These are phyloP conservation scores for Andrena trimmerana DNA, from an alignment of 2,888 invertebrate genomes.

Conservation along the genomic window DNA sequence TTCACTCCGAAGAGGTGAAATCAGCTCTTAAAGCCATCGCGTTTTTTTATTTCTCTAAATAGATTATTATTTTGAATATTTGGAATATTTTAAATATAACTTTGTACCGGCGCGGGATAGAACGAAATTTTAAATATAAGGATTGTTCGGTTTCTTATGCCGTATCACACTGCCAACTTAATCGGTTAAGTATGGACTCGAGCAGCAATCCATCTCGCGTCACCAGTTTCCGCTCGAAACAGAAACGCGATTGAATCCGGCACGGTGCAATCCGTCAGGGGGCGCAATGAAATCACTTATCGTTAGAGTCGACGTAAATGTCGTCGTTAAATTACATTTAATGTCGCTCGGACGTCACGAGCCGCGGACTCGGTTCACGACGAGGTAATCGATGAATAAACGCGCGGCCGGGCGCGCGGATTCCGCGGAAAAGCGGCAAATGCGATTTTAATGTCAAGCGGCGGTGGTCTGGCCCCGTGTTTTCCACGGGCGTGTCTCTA, in stretches of 20 bases:
- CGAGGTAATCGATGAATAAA: constrained; percentile 44
- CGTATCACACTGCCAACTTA: too few relatives aligned
- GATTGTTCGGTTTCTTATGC: too few relatives aligned
- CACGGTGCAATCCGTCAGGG: constrained; percentile 7
- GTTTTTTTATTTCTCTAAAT: too few relatives aligned
- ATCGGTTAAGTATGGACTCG: not conserved
- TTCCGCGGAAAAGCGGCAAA: constrained; percentile 65
- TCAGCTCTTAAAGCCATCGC: too few relatives aligned
- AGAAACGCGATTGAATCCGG: constrained; percentile 15
- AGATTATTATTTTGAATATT: too few relatives aligned
- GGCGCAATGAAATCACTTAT: constrained; percentile 25
- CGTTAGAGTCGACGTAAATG: constrained; percentile 29
- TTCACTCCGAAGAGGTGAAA: too few relatives aligned
- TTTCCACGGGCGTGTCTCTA: constrained; percentile 64
- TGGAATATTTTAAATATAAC: too few relatives aligned
- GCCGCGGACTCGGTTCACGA: not conserved
- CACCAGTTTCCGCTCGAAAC: not conserved
- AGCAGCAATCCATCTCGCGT: constrained; percentile 6
- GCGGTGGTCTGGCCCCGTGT: constrained; percentile 28
- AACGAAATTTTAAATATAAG: too few relatives aligned
- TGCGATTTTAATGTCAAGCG: constrained; percentile 73
- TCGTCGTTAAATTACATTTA: constrained; percentile 44
- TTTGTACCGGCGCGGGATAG: too few relatives aligned
- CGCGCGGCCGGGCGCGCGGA: not conserved
- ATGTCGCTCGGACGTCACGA: constrained; percentile 16